These are phyloP conservation scores for Mesodorylaimus sp. DNA, from an alignment of 2,888 invertebrate genomes.

Conservation along the genomic window DNA sequence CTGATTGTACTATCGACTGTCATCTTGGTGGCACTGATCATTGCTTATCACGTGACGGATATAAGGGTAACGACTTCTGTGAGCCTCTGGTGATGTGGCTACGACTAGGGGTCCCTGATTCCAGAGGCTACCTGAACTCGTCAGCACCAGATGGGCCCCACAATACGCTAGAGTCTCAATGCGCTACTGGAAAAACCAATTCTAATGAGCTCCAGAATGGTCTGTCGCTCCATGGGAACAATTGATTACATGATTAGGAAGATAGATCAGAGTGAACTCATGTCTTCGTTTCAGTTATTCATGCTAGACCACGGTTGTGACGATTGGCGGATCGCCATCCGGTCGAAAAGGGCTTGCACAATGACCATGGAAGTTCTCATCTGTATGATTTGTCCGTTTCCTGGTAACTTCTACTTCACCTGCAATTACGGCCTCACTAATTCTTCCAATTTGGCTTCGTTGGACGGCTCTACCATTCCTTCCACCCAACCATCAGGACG, in stretches of 20 bases:
- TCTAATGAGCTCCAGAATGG: too few species aligned
- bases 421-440: conserved; percentile 57
- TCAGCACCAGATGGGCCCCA: too few species aligned
- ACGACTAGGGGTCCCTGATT: too few species aligned
- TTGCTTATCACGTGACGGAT: conserved; percentile 99
- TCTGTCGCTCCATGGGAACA: too few species aligned
- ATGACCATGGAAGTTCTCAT: conserved; percentile 60
- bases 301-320: conserved; percentile 99
- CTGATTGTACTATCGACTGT: conserved; percentile 59
- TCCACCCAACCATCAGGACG: too few species aligned
- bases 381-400: conserved; percentile 93
- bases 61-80: conserved; percentile 73
- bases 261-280: too few species aligned
- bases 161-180: too few species aligned
- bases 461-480: too few species aligned
- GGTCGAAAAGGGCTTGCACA: conserved; percentile 68
- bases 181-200: too few species aligned
- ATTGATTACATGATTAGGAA: too few species aligned
- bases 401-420: conserved; percentile 81
- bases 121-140: too few species aligned
- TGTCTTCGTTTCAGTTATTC: conserved; percentile 73
- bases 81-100: too few species aligned
- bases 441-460: conserved; percentile 41
- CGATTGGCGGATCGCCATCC: conserved; percentile 99
- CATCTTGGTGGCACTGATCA: conserved; percentile 93